Conservation (phyloP, 2,888 invertebrate genomes). For the Plebejus anna region DNA sequence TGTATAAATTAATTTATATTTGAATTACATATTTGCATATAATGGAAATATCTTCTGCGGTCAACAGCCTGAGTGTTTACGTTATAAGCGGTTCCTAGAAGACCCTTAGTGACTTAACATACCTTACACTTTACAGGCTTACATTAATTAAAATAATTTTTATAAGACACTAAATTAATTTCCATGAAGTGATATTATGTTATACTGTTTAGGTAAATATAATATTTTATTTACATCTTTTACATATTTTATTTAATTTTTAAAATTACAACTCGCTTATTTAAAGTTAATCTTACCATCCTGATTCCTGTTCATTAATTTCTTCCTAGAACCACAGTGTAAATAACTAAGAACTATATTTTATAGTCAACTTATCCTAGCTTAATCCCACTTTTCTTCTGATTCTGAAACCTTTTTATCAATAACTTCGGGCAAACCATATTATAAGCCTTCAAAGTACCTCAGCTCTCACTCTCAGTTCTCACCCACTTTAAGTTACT, state of each 20-base stretch:
- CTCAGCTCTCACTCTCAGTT: too few species aligned
- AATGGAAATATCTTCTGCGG: constrained; percentile 22
- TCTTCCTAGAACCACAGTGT: too few species aligned
- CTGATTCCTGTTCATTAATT: too few species aligned
- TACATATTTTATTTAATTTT: too few species aligned
- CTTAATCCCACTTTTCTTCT: background rate
- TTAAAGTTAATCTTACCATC: too few species aligned
- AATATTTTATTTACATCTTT: background rate
- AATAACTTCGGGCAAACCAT: background rate
- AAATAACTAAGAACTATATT: too few species aligned
- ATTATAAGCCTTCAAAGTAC: background rate
- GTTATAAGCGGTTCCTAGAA: constrained; percentile 23
- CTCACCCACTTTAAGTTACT: constrained; percentile 20
- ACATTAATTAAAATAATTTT: background rate
- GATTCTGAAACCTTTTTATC: too few species aligned
- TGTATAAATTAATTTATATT: background rate
- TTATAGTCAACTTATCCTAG: background rate
- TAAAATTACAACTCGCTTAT: too few species aligned
- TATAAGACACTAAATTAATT: background rate
- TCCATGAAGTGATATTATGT: background rate
- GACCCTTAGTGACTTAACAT: constrained; percentile 18
- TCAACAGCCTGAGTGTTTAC: constrained; percentile 19
- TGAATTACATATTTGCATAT: constrained; percentile 18
- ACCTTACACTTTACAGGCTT: background rate
- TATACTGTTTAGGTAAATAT: too few species aligned